Conservation (phyloP, 2,888 invertebrate species). For the Arge pagana region DNA sequence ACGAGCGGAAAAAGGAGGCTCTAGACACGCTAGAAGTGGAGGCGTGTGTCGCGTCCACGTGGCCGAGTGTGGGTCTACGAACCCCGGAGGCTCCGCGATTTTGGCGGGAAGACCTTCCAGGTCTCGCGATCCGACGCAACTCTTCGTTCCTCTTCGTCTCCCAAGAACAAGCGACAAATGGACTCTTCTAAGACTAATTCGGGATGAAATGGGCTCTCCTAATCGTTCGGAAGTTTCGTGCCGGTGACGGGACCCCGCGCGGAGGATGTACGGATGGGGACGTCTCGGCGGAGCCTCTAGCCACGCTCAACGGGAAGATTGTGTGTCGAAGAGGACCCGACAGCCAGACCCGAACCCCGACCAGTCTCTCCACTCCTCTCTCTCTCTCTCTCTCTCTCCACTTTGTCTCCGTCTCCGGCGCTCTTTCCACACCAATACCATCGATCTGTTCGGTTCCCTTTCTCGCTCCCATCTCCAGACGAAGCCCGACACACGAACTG, state of each 20-base stretch:
- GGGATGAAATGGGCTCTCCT: constrained; percentile 15
- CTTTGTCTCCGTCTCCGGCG: neutral
- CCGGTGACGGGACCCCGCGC: neutral
- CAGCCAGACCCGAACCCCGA: neutral
- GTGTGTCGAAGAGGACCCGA: neutral
- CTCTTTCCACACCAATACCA: neutral
- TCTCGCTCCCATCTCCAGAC: constrained; percentile 9
- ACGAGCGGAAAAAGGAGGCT: constrained; percentile 1
- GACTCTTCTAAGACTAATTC: constrained; percentile 16
- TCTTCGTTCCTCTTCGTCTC: constrained; percentile 1
- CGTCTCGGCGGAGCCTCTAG: neutral
- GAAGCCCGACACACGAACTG: constrained; percentile 27
- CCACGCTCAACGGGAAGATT: neutral
- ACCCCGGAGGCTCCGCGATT: constrained; percentile 2
- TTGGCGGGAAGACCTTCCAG: constrained; percentile 30
- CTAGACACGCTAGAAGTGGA: neutral
- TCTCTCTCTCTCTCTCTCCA: neutral
- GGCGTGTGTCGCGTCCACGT: neutral
- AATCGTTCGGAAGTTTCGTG: too few relatives aligned
- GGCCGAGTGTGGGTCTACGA: constrained; percentile 17
- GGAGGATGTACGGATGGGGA: neutral
- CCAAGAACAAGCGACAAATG: constrained; percentile 30
- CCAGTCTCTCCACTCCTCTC: neutral
- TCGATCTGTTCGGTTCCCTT: neutral
- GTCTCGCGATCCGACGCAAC: constrained; percentile 3